Evolutionary conservation across 2,797 vertebrate species (phyloP), one percentile per base, ranked within the genome.

Genomic region (Morelia viridis): DNA sequence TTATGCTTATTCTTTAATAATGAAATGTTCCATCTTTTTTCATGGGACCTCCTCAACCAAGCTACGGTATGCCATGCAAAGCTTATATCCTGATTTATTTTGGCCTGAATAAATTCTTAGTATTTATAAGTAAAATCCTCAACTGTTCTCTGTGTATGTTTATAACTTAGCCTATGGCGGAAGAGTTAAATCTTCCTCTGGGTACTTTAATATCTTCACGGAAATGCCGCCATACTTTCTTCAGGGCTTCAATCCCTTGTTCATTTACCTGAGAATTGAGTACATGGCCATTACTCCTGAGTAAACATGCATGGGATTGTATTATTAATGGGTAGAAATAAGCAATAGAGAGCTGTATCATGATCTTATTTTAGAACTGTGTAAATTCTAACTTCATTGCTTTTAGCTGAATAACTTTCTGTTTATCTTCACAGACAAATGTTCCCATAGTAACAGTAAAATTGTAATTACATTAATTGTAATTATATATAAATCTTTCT

Each of bases 401-500:
- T 46, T 93, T 94, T 85, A 92, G 58, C 76, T 90, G 93, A 64
- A 91, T 94, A 86, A 80, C 60, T 92, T 26, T 91, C 92, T 65
- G 71, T 19, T 9, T 93, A 94, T 89, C 22, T 91, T 96, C 8
- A 28, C 85, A 92, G 84, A 92, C 92, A 90, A 96, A 94, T 46
- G 80, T 94, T 89, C 93, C 13, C 90, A 53, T 65, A 94, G 85
- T 94, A 95, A 92, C 15, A 91, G 64, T 86, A 91, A 93, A 95
- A 94, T 9, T 57, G 92, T 95, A 95, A 96, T 95, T 95, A 90
- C 85, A 85, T 85, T 41, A 10, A 84, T 9, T n/a, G 13, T 35
- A 31, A 71, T 90, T 53, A 84, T 95, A 95, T 95, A 87, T 91
- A 96, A 96, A 94, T 35, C 60, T 94, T 94, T 60, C 3, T 84